phyloP scores from a whole-genome alignment of 2,888 invertebrate species.

The Catocala fraxini region DNA sequence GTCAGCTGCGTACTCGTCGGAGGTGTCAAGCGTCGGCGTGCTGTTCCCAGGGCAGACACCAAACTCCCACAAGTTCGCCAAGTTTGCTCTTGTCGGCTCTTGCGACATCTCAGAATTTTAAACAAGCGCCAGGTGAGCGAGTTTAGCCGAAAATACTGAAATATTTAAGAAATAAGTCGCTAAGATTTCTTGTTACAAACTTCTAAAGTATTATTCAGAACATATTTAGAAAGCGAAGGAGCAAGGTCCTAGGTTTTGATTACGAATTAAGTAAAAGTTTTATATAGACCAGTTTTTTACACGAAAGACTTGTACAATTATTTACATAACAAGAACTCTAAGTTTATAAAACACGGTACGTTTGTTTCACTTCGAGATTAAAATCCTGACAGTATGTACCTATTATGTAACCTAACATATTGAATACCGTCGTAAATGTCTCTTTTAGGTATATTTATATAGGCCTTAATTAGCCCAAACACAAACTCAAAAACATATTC shows the following conservation, averaged over 20 bases:
- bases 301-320: background rate
- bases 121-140: conserved; percentile 76
- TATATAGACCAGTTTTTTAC: conserved; percentile 2
- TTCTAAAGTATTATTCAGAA: conserved; percentile 49
- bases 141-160: conserved; percentile 71
- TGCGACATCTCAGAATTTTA: conserved; percentile 78
- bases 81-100: conserved; percentile 66
- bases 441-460: conserved; percentile 27
- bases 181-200: conserved; percentile 66
- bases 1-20: conserved; percentile 61
- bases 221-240: conserved; percentile 37
- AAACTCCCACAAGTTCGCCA: conserved; percentile 64
- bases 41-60: conserved; percentile 63
- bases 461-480: conserved; percentile 58
- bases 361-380: no score
- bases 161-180: conserved; percentile 70
- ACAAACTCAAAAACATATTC: conserved; percentile 59
- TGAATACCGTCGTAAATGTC: conserved; percentile 1
- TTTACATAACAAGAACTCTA: background rate
- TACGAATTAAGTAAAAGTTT: conserved; percentile 31
- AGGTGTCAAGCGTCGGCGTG: conserved; percentile 68
- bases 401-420: background rate
- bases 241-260: conserved; percentile 36
- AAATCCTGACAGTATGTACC: no score
- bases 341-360: no score